Base-by-base conservation (phyloP, 2,113 vertebrate species). In the Corynorhinus townsendii region DNA sequence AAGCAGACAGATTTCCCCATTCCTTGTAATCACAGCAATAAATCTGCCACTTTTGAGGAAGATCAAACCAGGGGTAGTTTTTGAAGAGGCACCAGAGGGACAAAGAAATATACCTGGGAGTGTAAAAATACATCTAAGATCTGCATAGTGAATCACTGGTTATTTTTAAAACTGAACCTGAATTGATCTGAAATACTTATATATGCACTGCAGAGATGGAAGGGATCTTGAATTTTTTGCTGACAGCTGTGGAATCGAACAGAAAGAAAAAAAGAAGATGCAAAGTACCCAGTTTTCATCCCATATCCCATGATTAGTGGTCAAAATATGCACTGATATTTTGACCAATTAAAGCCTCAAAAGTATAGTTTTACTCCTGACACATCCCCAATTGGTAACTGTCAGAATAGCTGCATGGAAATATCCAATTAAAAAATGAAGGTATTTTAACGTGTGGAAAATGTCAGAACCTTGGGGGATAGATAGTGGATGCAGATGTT, bases 81-180 rank as follows among this genome's bases (percentile, higher is more conserved):
- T 92, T 96, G 83, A 97, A 95, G 83, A 94, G 95, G 84, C 89
- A 94, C 68, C 86, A 95, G 96, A 91, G 90, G 90, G 83, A 92
- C 90, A 97, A 86, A 96, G 43, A 75, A 92, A 92, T 83, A 92
- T 71, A 59, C 73, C 79, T 83, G 56, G 43, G 45, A 95, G 14
- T 91, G n/a, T 84, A 97, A 97, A 97, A 97, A 97, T 97, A 96
- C 92, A 96, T 97, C 90, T 96, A 90, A 96, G 95, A 96, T 97
- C 97, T 97, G 96, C 96, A 96, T 96, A 95, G 94, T 96, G 96
- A 96, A 97, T 97, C 95, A 97, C 30, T 49, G 56, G 92, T 73
- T 97, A 97, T 97, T 97, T 96, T 97, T 96, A 91, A 96, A 97
- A 86, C 19, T 47, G 71, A 95, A 96, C 83, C 75, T 62, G 90